These are phyloP conservation scores for Merluccius polli DNA, from an alignment of 2,797 vertebrate species.

Conservation along the genomic window DNA sequence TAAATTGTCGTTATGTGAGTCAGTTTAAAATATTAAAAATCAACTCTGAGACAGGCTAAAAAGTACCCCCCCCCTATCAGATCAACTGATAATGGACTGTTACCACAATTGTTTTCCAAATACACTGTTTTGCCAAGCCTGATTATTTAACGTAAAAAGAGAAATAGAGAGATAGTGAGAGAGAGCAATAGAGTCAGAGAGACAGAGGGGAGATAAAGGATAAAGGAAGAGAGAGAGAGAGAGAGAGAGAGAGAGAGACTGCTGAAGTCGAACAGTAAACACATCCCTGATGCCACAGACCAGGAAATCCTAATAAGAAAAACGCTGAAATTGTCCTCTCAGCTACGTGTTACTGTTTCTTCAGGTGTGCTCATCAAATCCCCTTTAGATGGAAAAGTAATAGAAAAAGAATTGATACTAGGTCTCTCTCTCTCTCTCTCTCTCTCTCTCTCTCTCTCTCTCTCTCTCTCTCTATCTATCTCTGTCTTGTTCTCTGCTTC, in stretches of 20 bases:
- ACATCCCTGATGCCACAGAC: constrained; percentile 32
- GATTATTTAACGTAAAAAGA: too few relatives aligned
- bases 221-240: constrained; percentile 17
- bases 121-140: too few relatives aligned
- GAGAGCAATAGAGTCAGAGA: neutral
- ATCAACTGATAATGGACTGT: too few relatives aligned
- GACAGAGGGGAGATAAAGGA: neutral
- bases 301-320: constrained; percentile 27
- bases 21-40: too few relatives aligned
- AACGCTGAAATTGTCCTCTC: constrained; percentile 29
- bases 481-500: neutral
- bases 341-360: constrained; percentile 18
- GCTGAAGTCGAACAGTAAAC: constrained; percentile 35
- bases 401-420: constrained; percentile 14
- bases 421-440: constrained; percentile 1
- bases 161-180: neutral
- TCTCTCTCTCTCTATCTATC: neutral
- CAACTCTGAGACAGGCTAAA: too few relatives aligned
- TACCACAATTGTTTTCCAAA: too few relatives aligned
- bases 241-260: constrained; percentile 8
- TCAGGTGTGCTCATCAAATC: constrained; percentile 18
- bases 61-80: too few relatives aligned
- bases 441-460: too few relatives aligned
- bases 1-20: too few relatives aligned
- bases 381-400: constrained; percentile 6